Percentiles rank a stretch among this genome's conserved stretches.
These are phyloP conservation scores for Anableps anableps DNA, from an alignment of 2,797 vertebrate genomes.

Conservation along the genomic window DNA sequence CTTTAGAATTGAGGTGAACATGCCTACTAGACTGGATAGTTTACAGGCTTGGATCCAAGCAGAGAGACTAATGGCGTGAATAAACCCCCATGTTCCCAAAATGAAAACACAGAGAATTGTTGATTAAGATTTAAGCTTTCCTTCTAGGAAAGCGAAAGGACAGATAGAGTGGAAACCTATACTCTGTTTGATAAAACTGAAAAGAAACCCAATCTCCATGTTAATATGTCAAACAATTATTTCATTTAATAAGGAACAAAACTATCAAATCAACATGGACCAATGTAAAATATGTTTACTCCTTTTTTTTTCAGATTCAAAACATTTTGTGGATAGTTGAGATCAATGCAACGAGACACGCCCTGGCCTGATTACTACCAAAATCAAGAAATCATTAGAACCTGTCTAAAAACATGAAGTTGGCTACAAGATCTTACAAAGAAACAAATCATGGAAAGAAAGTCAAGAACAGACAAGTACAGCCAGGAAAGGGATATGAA, in stretches of 20 bases:
- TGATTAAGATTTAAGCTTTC: slow-evolving; percentile 45
- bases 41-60: slow-evolving; percentile 64
- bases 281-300: background rate
- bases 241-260: no score
- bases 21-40: slow-evolving; percentile 38
- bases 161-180: no score
- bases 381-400: no score
- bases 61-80: slow-evolving; percentile 66
- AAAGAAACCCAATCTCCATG: background rate
- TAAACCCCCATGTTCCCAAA: slow-evolving; percentile 65
- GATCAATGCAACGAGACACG: no score
- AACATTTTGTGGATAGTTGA: background rate
- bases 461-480: no score
- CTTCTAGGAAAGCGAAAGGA: no score
- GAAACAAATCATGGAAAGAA: no score
- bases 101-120: slow-evolving; percentile 65
- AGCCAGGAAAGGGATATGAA: background rate
- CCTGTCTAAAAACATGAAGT: no score
- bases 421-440: no score
- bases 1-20: slow-evolving; percentile 58
- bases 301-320: no score
- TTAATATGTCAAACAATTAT: background rate
- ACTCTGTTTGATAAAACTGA: background rate
- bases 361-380: no score
- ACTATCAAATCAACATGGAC: background rate